Base-by-base conservation (phyloP, 2,888 invertebrate species). In the Lepidochitona cinerea region DNA sequence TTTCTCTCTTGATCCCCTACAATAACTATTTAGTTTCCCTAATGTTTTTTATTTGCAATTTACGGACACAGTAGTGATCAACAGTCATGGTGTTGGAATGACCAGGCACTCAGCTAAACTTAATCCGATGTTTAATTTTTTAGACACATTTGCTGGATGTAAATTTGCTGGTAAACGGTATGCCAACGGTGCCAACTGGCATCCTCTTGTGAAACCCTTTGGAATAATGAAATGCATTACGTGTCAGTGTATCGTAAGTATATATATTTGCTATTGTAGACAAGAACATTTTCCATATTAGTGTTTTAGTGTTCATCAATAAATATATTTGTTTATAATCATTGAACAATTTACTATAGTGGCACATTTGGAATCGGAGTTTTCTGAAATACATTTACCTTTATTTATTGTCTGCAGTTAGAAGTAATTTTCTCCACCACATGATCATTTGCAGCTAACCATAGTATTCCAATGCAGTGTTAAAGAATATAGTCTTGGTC, bases 151-250 rank as follows among this genome's bases (percentile, higher is more conserved):
- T 69, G 65, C 75, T 79, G 97, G 96, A 29, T 97, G 97, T 92
- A 85, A 84, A 65, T 89, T 89, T 79, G 80, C 86, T 54, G 94
- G 94, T 0, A 93, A 93, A 64, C 93, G 94, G 0, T 95, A 95
- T 86, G 92, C 92, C 71, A 93, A 94, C 82, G 96, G 96, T 41
- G 94, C 94, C 84, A 95, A 95, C 89, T 97, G 96, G 93, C 96
- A 97, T 92, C 97, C 97, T 0, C 93, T 94, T 29, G 93, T 97
- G 81, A 95, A 95, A 85, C 95, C 96, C 23, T 95, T 96, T 85
- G 97, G 97, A 49, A 95, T 95, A 87, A 94, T 96, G 90, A 94
- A 95, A 90, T 97, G 97, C 91, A 95, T 97, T 89, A 95, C 95
- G 83, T 97, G 97, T 90, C 93, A 94, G 84, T 97, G 97, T 93